Evolutionary conservation across 2,797 vertebrate genomes (phyloP), one percentile per base, ranked within the genome.

Genomic region (Sciurus carolinensis): DNA sequence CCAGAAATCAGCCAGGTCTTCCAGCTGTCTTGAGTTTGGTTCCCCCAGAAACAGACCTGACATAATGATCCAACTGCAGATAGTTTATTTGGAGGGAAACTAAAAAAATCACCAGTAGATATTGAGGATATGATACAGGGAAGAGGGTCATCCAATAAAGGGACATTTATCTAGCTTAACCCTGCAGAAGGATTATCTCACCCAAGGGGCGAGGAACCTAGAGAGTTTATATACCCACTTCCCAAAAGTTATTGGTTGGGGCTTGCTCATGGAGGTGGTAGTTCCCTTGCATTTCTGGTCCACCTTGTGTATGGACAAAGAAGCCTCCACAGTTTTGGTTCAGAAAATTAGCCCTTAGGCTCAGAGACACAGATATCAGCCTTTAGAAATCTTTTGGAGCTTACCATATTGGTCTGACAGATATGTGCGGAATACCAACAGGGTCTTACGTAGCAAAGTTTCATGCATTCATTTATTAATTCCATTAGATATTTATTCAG

Each of bases 21-120:
- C n/a, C 36, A 62, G 75, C 39, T 91, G 5, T 57, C 44, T 75
- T 94, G 73, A 36, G n/a, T 91, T 96, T 73, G 54, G 9, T 59
- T 95, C 59, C 52, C 17, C 8, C 2, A 30, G 59, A 90, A 95
- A 87, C 42, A 94, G 64, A 47, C 30, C 24, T 7, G 79, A 84
- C 50, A 86, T 22, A 59, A 3, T 79, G 50, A 84, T 82, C 42
- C 54, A 67, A 36, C 44, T 52, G 33, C 57, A 87, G 59, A 39
- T 64, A 64, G 50, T 82, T 95, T 95, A 33, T 62, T 30, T 93
- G 20, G 3, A 13, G 12, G 59, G 36, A 7, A 86, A 62, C 81
- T 17, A 24, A 76, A 54, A 66, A 81, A 39, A 47, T 5, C n/a
- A 54, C 33, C 44, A 42, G 42, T 39, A 82, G 18, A 57, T 77